Percentiles rank a stretch among this genome's conserved stretches.
Conservation (phyloP, 2,888 invertebrate species). For the Diarsia rubi region DNA sequence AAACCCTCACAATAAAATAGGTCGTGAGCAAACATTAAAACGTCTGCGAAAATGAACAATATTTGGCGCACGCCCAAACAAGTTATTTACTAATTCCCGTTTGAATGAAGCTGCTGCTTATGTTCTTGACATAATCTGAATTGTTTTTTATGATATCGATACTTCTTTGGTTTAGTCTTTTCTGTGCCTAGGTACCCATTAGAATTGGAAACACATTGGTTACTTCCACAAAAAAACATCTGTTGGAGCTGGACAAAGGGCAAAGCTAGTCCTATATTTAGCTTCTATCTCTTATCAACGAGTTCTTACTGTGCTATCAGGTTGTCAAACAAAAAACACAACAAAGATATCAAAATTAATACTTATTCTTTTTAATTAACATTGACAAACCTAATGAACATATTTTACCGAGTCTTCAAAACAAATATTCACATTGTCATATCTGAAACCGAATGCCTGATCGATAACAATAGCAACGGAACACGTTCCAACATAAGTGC, state of each 20-base stretch:
- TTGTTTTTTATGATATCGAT: neutral
- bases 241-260: too few relatives aligned
- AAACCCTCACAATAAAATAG: neutral
- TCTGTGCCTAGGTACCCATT: neutral
- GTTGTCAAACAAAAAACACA: neutral
- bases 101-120: neutral
- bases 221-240: neutral
- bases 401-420: neutral
- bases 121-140: neutral
- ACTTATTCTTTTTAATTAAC: neutral
- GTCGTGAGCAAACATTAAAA: neutral
- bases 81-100: neutral
- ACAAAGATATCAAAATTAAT: neutral
- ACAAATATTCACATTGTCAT: neutral
- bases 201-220: neutral
- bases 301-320: neutral
- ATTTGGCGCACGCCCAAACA: slow-evolving; percentile 18
- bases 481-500: slow-evolving; percentile 24
- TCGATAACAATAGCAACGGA: slow-evolving; percentile 54
- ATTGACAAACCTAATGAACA: too few relatives aligned
- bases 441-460: slow-evolving; percentile 50
- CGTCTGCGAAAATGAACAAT: neutral
- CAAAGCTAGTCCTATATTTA: neutral
- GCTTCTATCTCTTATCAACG: neutral
- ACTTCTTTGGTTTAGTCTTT: neutral